Base-by-base conservation (phyloP, 2,888 invertebrate species). In the Rapana venosa region DNA sequence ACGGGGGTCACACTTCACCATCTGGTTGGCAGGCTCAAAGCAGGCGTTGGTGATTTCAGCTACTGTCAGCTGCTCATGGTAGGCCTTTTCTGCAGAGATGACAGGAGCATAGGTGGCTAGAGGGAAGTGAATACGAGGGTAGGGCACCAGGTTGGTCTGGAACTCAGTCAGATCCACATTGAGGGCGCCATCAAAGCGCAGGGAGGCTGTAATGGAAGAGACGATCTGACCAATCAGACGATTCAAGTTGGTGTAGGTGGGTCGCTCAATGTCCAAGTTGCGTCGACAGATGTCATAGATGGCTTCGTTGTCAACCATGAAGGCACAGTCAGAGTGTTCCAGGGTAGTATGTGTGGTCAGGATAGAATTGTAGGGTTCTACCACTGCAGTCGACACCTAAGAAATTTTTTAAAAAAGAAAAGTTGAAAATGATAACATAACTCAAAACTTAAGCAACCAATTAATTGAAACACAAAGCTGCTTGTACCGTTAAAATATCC, bases 261-360 rank as follows among this genome's bases (percentile, higher is more conserved):
- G 98, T 81, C 98, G 97, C 94, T 97, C 98, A 91, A 98, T 98
- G 93, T 97, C 97, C 87, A 99, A 97, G 94, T 98, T 98, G 26
- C 92, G 90, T 35, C 98, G 97, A 96, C 98, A 98, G 93, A 99
- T 98, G 95, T 98, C 98, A 96, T 98, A 95, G 94, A 98, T 97
- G 81, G 98, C 98, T 95, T 99, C 98, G 94, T 99, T 98, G 97
- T 98, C 98, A 87, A 97, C 98, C 98, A 99, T 98, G 97, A 99
- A 99, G 86, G 98, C 98, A 96, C 98, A 99, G 97, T 98, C 98
- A 0, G 98, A 98, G 96, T 98, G 98, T 96, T 98, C 88, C 83
- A 88, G 88, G 81, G 88, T 88, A 83, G 88, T 88, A 83, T 88
- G 88, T 56, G 88, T 88, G 35, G 88, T 88, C 83, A 88, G 66